Evolutionary conservation across 2,888 invertebrate species (phyloP).

Genomic region (Laspeyria flexula): DNA sequence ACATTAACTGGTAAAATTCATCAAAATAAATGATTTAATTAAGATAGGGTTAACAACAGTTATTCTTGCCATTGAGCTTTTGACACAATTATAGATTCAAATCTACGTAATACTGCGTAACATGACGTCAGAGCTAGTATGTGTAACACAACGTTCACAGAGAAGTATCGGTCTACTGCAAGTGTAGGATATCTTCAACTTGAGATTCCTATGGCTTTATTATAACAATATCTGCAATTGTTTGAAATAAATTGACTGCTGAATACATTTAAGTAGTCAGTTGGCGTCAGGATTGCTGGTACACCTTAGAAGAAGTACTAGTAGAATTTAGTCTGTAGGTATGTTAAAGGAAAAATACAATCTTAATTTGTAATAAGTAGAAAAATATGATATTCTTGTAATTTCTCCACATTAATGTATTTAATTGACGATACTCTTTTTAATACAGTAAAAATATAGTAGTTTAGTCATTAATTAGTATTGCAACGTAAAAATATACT

Average conservation of each 20-base stretch:
- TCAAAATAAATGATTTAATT: constrained; percentile 27
- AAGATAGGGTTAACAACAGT: constrained; percentile 19
- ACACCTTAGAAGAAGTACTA: too few relatives aligned
- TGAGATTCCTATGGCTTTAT: constrained; percentile 29
- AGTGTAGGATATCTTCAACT: constrained; percentile 9
- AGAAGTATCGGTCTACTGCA: constrained; percentile 7
- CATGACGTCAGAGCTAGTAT: constrained; percentile 32
- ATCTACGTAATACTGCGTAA: constrained; percentile 72
- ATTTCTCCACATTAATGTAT: too few relatives aligned
- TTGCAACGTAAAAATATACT: too few relatives aligned
- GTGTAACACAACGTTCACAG: constrained; percentile 47
- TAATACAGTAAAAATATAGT: too few relatives aligned
- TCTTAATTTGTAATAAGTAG: too few relatives aligned
- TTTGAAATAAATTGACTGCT: neutral
- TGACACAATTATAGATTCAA: constrained; percentile 70
- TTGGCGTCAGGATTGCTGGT: neutral
- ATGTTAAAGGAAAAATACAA: too few relatives aligned
- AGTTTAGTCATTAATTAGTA: too few relatives aligned
- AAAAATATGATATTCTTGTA: too few relatives aligned
- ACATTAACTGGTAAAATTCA: constrained; percentile 33
- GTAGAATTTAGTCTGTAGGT: too few relatives aligned
- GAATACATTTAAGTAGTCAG: constrained; percentile 6
- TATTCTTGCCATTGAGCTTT: constrained; percentile 73
- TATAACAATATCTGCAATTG: neutral
- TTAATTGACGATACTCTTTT: too few relatives aligned